A percentile compares a stretch with the other conserved stretches of the same genome.
Conservation (phyloP, 2,113 vertebrate species). For the Vidua macroura region DNA sequence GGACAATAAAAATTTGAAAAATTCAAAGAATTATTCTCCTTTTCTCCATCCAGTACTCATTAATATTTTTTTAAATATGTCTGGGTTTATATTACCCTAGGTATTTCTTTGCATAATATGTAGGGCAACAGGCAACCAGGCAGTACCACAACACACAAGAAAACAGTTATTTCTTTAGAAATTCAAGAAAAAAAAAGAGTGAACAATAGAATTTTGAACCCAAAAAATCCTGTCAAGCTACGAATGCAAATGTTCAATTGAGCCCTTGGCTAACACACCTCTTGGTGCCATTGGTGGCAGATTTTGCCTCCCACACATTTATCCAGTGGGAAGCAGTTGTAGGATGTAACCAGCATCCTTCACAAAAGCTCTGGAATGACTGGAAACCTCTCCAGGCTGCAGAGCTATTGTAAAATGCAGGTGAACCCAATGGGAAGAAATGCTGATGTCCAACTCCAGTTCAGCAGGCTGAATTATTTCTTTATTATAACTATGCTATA, state of each 20-base stretch:
- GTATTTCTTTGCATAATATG: constrained; percentile 18
- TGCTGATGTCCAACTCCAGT: no score
- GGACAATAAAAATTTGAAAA: not conserved
- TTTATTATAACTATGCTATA: no score
- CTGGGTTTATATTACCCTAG: constrained; percentile 12
- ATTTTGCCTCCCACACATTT: not conserved
- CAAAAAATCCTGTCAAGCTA: not conserved
- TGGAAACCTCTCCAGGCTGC: not conserved
- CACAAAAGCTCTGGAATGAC: not conserved
- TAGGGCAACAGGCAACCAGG: not conserved
- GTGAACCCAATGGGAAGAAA: no score
- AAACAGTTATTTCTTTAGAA: not conserved
- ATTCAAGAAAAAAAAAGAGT: not conserved
- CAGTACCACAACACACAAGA: not conserved
- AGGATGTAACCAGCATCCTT: not conserved
- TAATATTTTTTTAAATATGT: not conserved
- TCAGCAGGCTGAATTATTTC: no score
- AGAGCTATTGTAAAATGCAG: no score
- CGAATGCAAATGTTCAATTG: rapidly evolving
- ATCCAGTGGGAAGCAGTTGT: not conserved
- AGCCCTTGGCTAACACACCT: not conserved
- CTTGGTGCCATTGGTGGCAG: rapidly evolving
- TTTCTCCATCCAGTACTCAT: not conserved
- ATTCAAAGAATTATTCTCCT: not conserved
- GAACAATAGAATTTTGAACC: not conserved